phyloP scores from a whole-genome alignment of 2,797 vertebrate genomes.

The Scomberomorus guttatus region DNA sequence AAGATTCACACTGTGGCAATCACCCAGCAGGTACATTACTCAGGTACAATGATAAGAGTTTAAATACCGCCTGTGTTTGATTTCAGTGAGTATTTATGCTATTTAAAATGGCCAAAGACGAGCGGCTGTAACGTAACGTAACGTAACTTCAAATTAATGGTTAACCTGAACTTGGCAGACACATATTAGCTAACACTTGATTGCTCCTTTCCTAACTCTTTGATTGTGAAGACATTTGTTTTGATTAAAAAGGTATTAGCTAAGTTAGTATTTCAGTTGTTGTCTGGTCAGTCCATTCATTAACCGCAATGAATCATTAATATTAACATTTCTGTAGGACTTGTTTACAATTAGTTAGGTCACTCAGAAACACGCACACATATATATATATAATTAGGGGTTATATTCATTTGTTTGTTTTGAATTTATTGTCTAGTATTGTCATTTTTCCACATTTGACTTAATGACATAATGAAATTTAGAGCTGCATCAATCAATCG shows the following conservation, averaged over 20 bases:
- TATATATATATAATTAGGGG: not conserved
- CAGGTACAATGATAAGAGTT: rapidly evolving
- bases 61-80: not conserved
- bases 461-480: too few relatives aligned
- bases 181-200: not conserved
- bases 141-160: not conserved
- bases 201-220: not conserved
- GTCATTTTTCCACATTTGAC: too few relatives aligned
- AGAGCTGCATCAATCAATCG: too few relatives aligned
- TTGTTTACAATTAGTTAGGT: not conserved
- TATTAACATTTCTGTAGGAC: rapidly evolving
- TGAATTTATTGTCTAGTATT: too few relatives aligned
- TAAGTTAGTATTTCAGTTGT: not conserved
- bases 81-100: too few relatives aligned
- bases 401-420: too few relatives aligned
- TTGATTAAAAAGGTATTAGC: not conserved
- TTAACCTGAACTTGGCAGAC: not conserved
- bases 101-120: not conserved
- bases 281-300: too few relatives aligned
- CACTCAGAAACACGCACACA: not conserved
- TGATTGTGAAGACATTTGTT: not conserved
- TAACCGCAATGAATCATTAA: not conserved
- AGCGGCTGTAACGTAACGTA: not conserved
- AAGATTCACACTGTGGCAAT: not conserved
- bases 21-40: not conserved